phyloP scores from a whole-genome alignment of 2,113 vertebrate species.

The Passerina amoena region DNA sequence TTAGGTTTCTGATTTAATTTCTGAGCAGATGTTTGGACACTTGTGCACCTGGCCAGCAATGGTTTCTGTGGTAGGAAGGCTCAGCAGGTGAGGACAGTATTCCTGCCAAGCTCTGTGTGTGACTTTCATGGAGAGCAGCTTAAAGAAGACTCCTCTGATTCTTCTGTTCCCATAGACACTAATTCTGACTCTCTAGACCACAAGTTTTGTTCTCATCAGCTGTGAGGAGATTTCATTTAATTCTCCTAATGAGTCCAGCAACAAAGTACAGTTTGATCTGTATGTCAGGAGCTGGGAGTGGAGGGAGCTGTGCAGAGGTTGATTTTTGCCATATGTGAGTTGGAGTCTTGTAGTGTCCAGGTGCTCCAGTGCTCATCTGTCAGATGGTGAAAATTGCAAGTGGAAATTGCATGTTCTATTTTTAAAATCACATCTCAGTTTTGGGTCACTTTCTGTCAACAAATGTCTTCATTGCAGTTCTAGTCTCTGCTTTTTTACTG shows the following conservation, averaged over 20 bases:
- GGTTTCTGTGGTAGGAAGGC: not conserved
- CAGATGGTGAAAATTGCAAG: not conserved
- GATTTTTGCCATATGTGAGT: not conserved
- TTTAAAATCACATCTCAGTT: not conserved
- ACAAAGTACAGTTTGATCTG: not conserved
- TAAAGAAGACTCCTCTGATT: not conserved
- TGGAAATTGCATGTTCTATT: not conserved
- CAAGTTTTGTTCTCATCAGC: not conserved
- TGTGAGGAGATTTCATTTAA: not conserved
- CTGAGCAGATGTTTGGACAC: not conserved
- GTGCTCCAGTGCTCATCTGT: not conserved
- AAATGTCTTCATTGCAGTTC: not conserved
- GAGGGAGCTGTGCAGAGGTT: not conserved
- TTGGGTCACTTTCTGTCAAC: not conserved
- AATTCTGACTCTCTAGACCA: not conserved
- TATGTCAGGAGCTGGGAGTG: not conserved
- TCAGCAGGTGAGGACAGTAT: not conserved
- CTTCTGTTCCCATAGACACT: not conserved
- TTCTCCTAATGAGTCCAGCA: not conserved
- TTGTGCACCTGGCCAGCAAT: not conserved
- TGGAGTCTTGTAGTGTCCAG: not conserved
- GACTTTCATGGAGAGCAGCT: not conserved
- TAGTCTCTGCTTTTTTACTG: not conserved
- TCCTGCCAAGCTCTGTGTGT: not conserved
- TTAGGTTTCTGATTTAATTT: not conserved